A percentile compares a stretch with the other conserved stretches of the same genome.
These are phyloP conservation scores for Drosophila austrosaltans DNA, from an alignment of 2,888 invertebrate species.

Conservation along the genomic window DNA sequence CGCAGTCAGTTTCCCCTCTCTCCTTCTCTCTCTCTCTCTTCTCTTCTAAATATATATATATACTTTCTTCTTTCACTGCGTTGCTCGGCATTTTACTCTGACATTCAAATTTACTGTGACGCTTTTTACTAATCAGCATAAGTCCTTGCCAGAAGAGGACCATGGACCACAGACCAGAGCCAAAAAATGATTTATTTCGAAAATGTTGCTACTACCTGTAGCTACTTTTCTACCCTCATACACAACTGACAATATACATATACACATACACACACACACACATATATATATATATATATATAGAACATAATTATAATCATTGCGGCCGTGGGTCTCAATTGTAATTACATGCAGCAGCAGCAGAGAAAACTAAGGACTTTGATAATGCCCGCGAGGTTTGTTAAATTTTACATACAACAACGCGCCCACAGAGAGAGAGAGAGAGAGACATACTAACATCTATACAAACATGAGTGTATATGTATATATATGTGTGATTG, in stretches of 20 bases:
- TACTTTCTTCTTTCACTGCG: conserved; percentile 2
- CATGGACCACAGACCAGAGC: conserved; percentile 9
- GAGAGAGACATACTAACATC: conserved; percentile 34
- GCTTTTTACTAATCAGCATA: conserved; percentile 77
- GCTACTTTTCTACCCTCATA: conserved; percentile 58
- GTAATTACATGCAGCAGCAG: conserved; percentile 58
- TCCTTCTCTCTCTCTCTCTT: not conserved
- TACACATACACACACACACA: not conserved
- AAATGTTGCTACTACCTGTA: conserved; percentile 62
- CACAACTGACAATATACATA: conserved; percentile 47
- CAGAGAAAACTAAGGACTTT: conserved; percentile 55
- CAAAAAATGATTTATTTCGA: conserved; percentile 72
- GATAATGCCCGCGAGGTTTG: conserved; percentile 76
- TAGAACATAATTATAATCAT: conserved; percentile 80
- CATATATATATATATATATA: conserved; percentile 36
- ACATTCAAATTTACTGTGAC: conserved; percentile 73
- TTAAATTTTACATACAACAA: conserved; percentile 67
- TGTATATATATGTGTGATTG: not conserved
- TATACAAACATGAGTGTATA: conserved; percentile 15
- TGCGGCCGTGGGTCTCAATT: conserved; percentile 68
- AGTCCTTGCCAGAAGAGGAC: conserved; percentile 60
- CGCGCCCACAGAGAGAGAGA: conserved; percentile 49
- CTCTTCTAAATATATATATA: not conserved
- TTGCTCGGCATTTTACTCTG: conserved; percentile 25
- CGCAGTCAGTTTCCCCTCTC: not conserved